Conservation (phyloP, 2,888 invertebrate genomes). For the Epinotia nisella region DNA sequence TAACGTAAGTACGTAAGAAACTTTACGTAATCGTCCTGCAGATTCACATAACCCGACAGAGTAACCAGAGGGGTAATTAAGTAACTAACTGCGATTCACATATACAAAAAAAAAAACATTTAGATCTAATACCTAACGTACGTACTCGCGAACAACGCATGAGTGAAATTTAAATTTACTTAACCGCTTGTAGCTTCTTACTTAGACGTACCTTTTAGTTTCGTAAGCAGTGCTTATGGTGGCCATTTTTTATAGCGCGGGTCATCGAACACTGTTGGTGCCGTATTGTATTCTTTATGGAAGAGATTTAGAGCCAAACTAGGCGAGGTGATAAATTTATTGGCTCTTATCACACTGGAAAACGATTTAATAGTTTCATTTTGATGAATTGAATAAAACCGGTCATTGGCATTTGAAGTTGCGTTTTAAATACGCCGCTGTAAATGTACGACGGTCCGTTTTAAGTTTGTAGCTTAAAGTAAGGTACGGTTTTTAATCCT, state of each 20-base stretch:
- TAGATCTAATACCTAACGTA: too few species aligned
- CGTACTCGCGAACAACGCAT: too few species aligned
- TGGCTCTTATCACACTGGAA: constrained; percentile 72
- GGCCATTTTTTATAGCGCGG: constrained; percentile 79
- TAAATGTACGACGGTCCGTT: background rate
- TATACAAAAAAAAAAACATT: too few species aligned
- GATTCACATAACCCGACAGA: too few species aligned
- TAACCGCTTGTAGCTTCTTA: constrained; percentile 31
- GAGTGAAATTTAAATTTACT: too few species aligned
- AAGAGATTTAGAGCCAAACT: constrained; percentile 67
- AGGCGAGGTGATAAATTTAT: constrained; percentile 78
- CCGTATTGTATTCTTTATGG: constrained; percentile 67
- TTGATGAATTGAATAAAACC: constrained; percentile 47
- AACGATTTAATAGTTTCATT: constrained; percentile 55
- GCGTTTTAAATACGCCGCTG: background rate
- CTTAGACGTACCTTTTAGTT: constrained; percentile 53
- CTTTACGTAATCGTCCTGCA: too few species aligned
- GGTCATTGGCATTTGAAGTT: constrained; percentile 39
- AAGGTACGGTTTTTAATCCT: too few species aligned
- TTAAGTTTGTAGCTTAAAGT: background rate
- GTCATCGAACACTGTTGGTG: constrained; percentile 71
- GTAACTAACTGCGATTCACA: too few species aligned
- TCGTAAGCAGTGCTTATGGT: constrained; percentile 71
- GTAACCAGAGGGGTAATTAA: too few species aligned
- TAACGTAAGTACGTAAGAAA: too few species aligned